Conservation (phyloP, 2,797 vertebrate genomes). For the Sebastes iracundus region DNA sequence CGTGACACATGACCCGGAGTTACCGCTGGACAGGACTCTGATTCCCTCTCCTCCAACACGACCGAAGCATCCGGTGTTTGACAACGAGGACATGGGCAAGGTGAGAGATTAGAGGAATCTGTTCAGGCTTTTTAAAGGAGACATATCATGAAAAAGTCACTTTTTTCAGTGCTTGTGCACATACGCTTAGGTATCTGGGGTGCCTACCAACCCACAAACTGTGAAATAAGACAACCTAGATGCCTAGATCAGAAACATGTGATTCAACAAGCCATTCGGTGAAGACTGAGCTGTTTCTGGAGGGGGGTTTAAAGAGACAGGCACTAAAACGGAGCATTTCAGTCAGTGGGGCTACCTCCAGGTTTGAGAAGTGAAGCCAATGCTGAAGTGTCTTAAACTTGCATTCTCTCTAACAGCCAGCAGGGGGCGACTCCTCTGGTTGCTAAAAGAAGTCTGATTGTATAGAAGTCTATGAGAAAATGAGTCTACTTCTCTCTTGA, state of each 20-base stretch:
- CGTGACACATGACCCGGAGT: slow-evolving; percentile 87
- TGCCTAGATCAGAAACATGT: background rate
- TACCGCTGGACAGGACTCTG: slow-evolving; percentile 91
- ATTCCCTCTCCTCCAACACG: slow-evolving; percentile 93
- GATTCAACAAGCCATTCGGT: background rate
- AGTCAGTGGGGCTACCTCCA: accelerated
- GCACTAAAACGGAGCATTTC: no score
- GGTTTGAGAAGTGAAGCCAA: no score
- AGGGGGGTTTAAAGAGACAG: no score
- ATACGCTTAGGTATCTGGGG: no score
- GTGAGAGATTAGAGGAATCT: slow-evolving; percentile 66
- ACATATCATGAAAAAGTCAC: background rate
- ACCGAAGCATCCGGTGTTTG: slow-evolving; percentile 96
- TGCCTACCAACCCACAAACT: background rate
- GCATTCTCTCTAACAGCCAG: accelerated
- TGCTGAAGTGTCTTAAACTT: accelerated
- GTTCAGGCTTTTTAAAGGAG: background rate
- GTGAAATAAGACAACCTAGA: no score
- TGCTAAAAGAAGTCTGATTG: no score
- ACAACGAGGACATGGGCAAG: slow-evolving; percentile 98
- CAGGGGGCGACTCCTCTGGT: no score
- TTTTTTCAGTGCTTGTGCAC: no score
- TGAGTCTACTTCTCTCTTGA: no score
- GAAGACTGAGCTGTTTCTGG: no score
- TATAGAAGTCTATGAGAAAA: no score